Conservation (phyloP, 2,888 invertebrate genomes). For the Blastobasis lacticolella region DNA sequence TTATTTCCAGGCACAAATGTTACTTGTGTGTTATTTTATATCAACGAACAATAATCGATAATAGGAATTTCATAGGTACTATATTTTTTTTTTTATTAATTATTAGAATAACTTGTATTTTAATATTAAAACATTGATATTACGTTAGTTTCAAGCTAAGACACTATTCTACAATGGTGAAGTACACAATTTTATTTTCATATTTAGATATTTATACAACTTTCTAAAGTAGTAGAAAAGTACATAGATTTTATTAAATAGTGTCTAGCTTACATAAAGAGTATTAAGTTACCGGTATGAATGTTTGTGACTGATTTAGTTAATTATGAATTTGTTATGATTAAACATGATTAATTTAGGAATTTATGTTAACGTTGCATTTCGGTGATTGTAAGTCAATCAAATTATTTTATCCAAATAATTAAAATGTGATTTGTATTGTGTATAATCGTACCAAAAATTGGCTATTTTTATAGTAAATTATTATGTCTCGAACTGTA, state of each 20-base stretch:
- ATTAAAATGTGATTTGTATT: slow-evolving; percentile 19
- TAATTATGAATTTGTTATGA: slow-evolving; percentile 24
- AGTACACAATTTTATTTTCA: slow-evolving; percentile 4
- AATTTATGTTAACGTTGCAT: slow-evolving; percentile 32
- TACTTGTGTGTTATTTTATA: too few species aligned
- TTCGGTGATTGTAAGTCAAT: slow-evolving; percentile 30
- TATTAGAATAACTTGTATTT: slow-evolving; percentile 21
- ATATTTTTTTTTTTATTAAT: too few species aligned
- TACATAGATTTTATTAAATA: slow-evolving; percentile 4
- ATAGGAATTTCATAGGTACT: too few species aligned
- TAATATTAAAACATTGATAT: slow-evolving; percentile 20
- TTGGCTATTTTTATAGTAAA: slow-evolving; percentile 53
- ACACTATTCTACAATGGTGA: slow-evolving; percentile 19
- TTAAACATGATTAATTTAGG: slow-evolving; percentile 29
- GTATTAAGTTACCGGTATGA: slow-evolving; percentile 39
- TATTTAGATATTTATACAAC: not conserved
- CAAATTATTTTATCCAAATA: slow-evolving; percentile 14
- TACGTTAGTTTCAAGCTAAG: slow-evolving; percentile 17
- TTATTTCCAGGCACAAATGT: too few species aligned
- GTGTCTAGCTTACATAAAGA: slow-evolving; percentile 19
- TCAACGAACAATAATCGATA: too few species aligned
- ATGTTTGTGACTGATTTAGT: slow-evolving; percentile 46
- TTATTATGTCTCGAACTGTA: slow-evolving; percentile 28
- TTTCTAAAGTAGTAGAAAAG: too few species aligned
- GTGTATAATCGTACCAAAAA: slow-evolving; percentile 52